Base-by-base conservation (phyloP, 2,797 vertebrate genomes). In the Natrix natrix region DNA sequence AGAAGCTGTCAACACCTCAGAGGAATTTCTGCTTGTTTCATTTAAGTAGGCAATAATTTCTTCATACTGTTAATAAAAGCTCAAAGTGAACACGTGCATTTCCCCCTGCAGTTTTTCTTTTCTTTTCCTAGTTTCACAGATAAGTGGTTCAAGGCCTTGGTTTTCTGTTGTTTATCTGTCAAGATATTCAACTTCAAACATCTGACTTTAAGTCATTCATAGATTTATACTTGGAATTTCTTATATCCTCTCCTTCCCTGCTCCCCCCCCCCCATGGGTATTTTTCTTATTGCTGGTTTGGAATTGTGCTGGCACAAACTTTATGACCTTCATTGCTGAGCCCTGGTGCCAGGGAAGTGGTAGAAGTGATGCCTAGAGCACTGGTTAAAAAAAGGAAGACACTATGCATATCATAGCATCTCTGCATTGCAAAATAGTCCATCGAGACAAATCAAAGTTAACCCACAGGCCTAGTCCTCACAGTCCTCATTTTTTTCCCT, bases 21-120 rank as follows among this genome's bases (percentile, higher is more conserved):
- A 94, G 60, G n/a, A 57, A 89, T 90, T 86, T 61, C n/a, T 83
- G 69, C 57, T 90, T 52, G 78, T 93, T 91, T 92, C 90, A 89
- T 89, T 92, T 43, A 37, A 32, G 63, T 7, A 60, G 24, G 88
- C 52, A 93, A 59, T 57, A 78, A 55, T 91, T 90, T 94, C 26
- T 74, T 89, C 86, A 22, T 87, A 78, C 17, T 94, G 32, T 86
- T 83, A 91, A 91, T 7, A 90, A 37, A 86, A 94, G 90, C 43
- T 37, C 13, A 89, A 90, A 90, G 57, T 92, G 91, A 56, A 28
- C 61, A 55, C 59, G 28, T 26, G 48, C 56, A 32, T 37, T 90
- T 91, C 32, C 22, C 92, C 74, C 83, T 28, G 20, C 59, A 61
- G 52, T 66, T 66, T 66, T 43, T n/a, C 57, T 63, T 63, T 22